Evolutionary conservation across 2,797 vertebrate genomes (phyloP), one percentile per base, ranked within the genome.

Genomic region (Micrastur ruficollis): DNA sequence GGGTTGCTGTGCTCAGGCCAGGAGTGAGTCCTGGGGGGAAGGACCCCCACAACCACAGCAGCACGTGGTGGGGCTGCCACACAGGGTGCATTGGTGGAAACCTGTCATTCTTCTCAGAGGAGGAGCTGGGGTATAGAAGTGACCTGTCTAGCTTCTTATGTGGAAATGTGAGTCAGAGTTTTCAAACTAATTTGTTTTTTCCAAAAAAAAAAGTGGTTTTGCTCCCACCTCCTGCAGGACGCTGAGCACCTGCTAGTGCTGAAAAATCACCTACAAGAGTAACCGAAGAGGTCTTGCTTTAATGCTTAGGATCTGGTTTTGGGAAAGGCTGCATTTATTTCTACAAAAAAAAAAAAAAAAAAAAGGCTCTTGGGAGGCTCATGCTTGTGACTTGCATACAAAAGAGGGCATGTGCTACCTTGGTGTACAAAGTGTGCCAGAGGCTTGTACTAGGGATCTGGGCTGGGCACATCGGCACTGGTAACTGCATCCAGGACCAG

Each of bases 11-110:
- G 20, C 26, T 52, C 26, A 59, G 71, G 27, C 5, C 61, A 50
- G 20, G 32, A 81, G 7, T 1, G 4, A 40, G 5, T 36, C 14
- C 14, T 53, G 2, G 3, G 4, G 67, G 7, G 8, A 84, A 74
- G 26, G 29, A 58, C 8, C 14, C 36, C 11, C 19, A 6, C 1
- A 14, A 27, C 21, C 27, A 46, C 0, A 5, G 52, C 32, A 21
- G 38, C 23, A 38, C 0, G 0, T 0, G 1, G 32, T 11, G 3
- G 27, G 1, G 4, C 17, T 76, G 17, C 19, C 36, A 22, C 22
- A 32, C 9, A 19, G 27, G 14, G 4, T 0, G 0, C 1, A 1
- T 6, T 34, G 10, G 23, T 2, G 19, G n/a, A 86, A 79, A 25
- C 8, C 18, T 36, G 3, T 25, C 14, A 3, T 31, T 75, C 26